Conservation (phyloP, 2,888 invertebrate genomes). For the Heliconius ismenius region DNA sequence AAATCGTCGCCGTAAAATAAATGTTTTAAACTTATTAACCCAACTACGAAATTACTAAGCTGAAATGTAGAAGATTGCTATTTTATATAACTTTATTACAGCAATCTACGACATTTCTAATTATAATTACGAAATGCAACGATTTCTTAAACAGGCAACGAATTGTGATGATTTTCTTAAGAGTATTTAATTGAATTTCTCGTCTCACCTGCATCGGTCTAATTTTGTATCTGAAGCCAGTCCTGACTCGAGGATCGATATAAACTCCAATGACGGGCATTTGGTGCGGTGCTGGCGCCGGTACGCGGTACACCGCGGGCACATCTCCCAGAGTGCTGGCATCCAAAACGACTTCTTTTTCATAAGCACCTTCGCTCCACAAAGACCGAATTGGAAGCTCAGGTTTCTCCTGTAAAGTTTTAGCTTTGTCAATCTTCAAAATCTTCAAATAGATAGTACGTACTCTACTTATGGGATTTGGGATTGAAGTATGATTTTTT, state of each 20-base stretch:
- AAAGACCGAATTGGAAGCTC: slow-evolving; percentile 61
- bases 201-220: slow-evolving; percentile 83
- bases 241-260: slow-evolving; percentile 86
- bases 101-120: slow-evolving; percentile 75
- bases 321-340: slow-evolving; percentile 84
- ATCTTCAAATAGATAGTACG: background rate
- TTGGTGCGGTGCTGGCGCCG: slow-evolving; percentile 83
- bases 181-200: slow-evolving; percentile 53
- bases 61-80: slow-evolving; percentile 74
- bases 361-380: slow-evolving; percentile 60
- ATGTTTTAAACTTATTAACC: background rate
- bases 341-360: slow-evolving; percentile 76
- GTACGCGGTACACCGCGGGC: slow-evolving; percentile 84
- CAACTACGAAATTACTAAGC: slow-evolving; percentile 14
- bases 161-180: slow-evolving; percentile 50
- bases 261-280: slow-evolving; percentile 87
- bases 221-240: slow-evolving; percentile 89
- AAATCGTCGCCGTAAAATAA: slow-evolving; percentile 50
- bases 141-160: slow-evolving; percentile 63
- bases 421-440: background rate
- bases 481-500: background rate
- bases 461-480: background rate
- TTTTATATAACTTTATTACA: slow-evolving; percentile 44
- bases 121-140: slow-evolving; percentile 48
- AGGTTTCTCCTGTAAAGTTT: slow-evolving; percentile 60